Evolutionary conservation across 2,113 vertebrate genomes (phyloP), one percentile per base, ranked within the genome.

Genomic region (Cottus gobio): DNA sequence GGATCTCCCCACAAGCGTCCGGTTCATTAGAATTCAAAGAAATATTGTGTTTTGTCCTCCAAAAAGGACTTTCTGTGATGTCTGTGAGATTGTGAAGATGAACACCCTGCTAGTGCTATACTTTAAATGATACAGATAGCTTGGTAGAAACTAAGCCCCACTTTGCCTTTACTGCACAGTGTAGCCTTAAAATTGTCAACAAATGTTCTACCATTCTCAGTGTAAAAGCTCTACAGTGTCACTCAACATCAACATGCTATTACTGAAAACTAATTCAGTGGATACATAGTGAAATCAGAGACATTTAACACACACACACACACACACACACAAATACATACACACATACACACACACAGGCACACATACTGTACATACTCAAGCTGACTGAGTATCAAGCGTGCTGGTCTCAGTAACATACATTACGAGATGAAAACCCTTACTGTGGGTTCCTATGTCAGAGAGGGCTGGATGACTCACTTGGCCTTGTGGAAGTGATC

Each of bases 1-100:
- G 75, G 82, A 94, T 67, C 93, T 93, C 34, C 75, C 90, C 89
- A 71, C 92, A 91, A 87, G 74, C 82, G 87, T 85, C 79, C 82
- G 71, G 78, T 82, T 84, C 77, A 79, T 79, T 72, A 80, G 71
- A 83, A 82, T 64, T 66, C 58, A 80, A 82, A 85, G 81, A 85
- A 89, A 76, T 82, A 73, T 84, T 81, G 5, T 81, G 7, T 60
- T 76, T 75, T 79, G 77, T 77, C 82, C 82, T 90, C 76, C 44
- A 79, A 86, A 73, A 88, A 85, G 61, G 80, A 85, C 81, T 89
- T 66, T 83, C 85, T 68, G 8, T 61, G 60, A 72, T 60, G 74
- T 67, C 64, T 80, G 79, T 81, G 52, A 78, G 77, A 83, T 75
- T 79, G 87, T 75, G 50, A 82, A 71, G 77, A 92, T 69, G 68